Evolutionary conservation across 1,140 invertebrate species (phyloP).

Genomic region (Zelostemma sp.): DNA sequence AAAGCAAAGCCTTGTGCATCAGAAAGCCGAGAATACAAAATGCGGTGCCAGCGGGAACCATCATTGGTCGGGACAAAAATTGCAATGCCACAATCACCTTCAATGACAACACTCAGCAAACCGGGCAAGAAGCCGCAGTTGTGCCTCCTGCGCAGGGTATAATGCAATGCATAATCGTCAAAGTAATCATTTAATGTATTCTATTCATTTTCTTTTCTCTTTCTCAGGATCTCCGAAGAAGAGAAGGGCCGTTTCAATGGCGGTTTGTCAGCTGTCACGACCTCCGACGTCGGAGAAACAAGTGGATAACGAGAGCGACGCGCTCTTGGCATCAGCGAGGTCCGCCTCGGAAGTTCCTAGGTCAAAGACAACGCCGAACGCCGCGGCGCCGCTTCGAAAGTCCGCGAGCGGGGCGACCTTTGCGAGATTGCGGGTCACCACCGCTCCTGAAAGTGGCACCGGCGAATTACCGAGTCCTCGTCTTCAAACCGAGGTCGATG

Average conservation of each 20-base stretch:
- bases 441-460: constrained; percentile 55
- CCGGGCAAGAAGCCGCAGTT: constrained; percentile 53
- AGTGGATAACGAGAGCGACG: constrained; percentile 71
- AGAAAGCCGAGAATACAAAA: constrained; percentile 26
- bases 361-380: constrained; percentile 56
- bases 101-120: constrained; percentile 63
- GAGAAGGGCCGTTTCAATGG: constrained; percentile 71
- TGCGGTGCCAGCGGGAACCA: constrained; percentile 54
- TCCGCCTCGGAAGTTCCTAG: constrained; percentile 66
- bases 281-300: constrained; percentile 63
- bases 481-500: constrained; percentile 73
- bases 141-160: constrained; percentile 62
- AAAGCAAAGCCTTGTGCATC: constrained; percentile 37
- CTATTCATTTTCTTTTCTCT: constrained; percentile 1
- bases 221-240: constrained; percentile 69
- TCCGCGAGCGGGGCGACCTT: constrained; percentile 66
- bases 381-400: constrained; percentile 60
- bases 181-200: no score
- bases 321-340: constrained; percentile 69
- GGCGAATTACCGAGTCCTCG: constrained; percentile 72
- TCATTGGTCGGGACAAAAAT: constrained; percentile 76
- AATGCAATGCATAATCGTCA: constrained; percentile 12
- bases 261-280: constrained; percentile 63
- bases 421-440: constrained; percentile 61
- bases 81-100: constrained; percentile 77